Base-by-base conservation (phyloP, 2,888 invertebrate species). In the Drosophila seclusa region DNA sequence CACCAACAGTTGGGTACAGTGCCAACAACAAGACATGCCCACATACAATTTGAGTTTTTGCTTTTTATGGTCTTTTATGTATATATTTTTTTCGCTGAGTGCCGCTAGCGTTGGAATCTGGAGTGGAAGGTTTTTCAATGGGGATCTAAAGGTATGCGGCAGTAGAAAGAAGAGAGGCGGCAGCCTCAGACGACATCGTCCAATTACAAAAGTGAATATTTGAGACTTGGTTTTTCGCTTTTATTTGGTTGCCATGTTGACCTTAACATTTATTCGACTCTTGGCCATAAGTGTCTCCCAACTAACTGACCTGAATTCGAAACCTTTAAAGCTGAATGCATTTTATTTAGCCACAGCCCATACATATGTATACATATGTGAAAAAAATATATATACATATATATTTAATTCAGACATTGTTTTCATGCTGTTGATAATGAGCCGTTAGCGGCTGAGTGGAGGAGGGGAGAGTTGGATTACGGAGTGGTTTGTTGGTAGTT, bases 201-300 rank as follows among this genome's bases (percentile, higher is more conserved):
- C 89, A 85, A 88, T 85, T 85, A 85, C 85, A 85, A 88, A 83
- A 85, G 89, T 83, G 87, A 83, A 83, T 81, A 77, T 87, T 83
- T 79, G 82, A 81, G 77, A 79, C 78, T 72, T 78, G 78, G 11
- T 29, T 29, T 55, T 38, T 27, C 32, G 59, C 68, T 18, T 45
- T 69, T 52, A 52, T 67, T 63, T 57, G 53, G 68, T 62, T 64
- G 53, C 34, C 63, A 67, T 70, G 76, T 77, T 85, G 89, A 85
- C 85, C 85, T 85, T 85, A 89, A 82, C 84, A 86, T 88, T 88
- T 84, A 80, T 79, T 71, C 64, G 79, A 48, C 79, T 49, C 61
- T 58, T 68, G 68, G 57, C 83, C 57, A 68, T 62, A 80, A 83
- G 81, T 75, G 78, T 67, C 75, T 75, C 57, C 68, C 68, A 72